phyloP scores from a whole-genome alignment of 2,888 invertebrate genomes.

The Orthonychiurus folsomi region DNA sequence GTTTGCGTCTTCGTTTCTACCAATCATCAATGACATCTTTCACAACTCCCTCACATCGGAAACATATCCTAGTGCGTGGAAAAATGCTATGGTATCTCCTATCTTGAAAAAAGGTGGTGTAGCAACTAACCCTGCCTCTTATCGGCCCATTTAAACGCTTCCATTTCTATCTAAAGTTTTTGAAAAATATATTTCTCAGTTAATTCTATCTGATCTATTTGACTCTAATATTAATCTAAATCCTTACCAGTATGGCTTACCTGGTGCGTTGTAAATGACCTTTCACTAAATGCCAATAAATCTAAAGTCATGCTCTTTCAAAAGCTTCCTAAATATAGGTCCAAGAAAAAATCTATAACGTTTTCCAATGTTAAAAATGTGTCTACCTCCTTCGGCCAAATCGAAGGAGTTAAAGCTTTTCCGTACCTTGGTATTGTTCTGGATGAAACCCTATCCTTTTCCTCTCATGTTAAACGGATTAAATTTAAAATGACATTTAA shows the following conservation, averaged over 20 bases:
- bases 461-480: no score
- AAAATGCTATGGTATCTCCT: neutral
- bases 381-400: neutral
- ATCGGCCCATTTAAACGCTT: neutral
- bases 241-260: neutral
- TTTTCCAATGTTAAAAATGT: neutral
- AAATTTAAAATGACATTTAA: no score
- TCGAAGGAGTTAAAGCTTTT: neutral
- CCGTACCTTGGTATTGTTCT: neutral
- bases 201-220: neutral
- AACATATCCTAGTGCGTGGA: neutral
- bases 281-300: neutral
- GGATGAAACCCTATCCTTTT: no score
- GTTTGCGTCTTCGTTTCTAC: neutral
- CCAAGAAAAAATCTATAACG: neutral
- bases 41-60: neutral
- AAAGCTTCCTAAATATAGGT: neutral
- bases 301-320: neutral
- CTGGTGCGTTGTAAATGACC: neutral
- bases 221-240: neutral
- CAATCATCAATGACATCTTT: neutral
- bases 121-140: neutral
- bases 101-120: neutral
- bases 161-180: neutral
- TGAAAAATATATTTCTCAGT: neutral